Evolutionary conservation across 2,888 invertebrate genomes (phyloP).

Genomic region (Girardia tigrina): DNA sequence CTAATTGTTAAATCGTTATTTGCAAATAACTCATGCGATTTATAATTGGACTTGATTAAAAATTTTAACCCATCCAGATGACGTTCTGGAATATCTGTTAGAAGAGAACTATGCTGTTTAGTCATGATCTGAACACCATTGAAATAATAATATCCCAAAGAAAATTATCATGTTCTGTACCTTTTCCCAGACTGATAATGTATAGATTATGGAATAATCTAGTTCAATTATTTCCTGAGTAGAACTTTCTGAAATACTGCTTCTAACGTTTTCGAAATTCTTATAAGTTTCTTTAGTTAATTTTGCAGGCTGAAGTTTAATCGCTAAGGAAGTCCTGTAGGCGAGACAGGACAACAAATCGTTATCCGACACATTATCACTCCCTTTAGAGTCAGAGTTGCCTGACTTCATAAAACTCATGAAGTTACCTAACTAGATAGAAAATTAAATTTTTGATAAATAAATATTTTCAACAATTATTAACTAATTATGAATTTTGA

Average conservation of each 20-base stretch:
- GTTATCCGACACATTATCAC: background rate
- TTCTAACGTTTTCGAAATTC: background rate
- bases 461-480: too few species aligned
- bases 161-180: background rate
- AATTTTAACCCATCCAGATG: background rate
- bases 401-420: background rate
- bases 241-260: slow-evolving; percentile 2
- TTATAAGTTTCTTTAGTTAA: slow-evolving; percentile 12
- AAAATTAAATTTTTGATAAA: background rate
- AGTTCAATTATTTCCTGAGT: background rate
- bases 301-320: background rate
- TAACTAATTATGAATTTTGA: too few species aligned
- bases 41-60: background rate
- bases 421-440: background rate
- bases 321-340: background rate
- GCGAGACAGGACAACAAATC: background rate
- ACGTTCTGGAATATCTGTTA: background rate
- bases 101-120: background rate
- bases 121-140: background rate
- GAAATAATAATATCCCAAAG: background rate
- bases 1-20: background rate
- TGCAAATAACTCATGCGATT: background rate
- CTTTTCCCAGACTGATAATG: slow-evolving; percentile 13
- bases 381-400: background rate
- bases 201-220: background rate